Evolutionary conservation across 1,140 invertebrate species (phyloP).

Genomic region (Monomorium pharaonis): DNA sequence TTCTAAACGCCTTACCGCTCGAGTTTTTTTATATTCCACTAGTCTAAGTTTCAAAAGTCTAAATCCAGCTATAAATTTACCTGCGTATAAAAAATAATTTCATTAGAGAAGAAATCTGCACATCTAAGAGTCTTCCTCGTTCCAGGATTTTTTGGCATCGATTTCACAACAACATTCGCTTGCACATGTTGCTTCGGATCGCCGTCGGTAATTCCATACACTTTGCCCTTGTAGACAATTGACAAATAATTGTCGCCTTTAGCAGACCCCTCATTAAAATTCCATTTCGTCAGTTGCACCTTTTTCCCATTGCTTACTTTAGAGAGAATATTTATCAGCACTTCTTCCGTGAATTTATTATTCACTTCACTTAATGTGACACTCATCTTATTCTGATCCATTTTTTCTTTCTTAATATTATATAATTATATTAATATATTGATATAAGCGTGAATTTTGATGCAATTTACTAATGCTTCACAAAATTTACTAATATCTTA

Average conservation of each 20-base stretch:
- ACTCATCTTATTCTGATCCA: constrained; percentile 63
- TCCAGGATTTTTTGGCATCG: constrained; percentile 87
- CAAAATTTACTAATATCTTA: background rate
- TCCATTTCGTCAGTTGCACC: constrained; percentile 83
- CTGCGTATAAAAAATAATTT: constrained; percentile 88
- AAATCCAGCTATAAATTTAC: constrained; percentile 75
- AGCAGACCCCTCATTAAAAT: constrained; percentile 80
- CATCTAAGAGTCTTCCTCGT: constrained; percentile 88
- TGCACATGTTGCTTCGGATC: constrained; percentile 67
- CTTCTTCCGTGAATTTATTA: constrained; percentile 81
- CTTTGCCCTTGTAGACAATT: constrained; percentile 86
- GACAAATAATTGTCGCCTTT: constrained; percentile 90
- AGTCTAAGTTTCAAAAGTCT: too few relatives aligned
- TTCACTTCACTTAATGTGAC: constrained; percentile 69
- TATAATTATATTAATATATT: too few relatives aligned
- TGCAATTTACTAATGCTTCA: background rate
- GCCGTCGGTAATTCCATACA: constrained; percentile 80
- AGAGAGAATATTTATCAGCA: constrained; percentile 81
- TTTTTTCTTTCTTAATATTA: constrained; percentile 40
- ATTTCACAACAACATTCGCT: constrained; percentile 87
- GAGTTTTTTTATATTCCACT: too few relatives aligned
- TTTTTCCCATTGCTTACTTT: constrained; percentile 79
- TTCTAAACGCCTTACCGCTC: too few relatives aligned
- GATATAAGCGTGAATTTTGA: background rate
- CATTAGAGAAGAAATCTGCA: constrained; percentile 89